Percentiles rank a stretch among this genome's conserved stretches.
These are phyloP conservation scores for Ptiloglossa arizonensis DNA, from an alignment of 1,140 invertebrate genomes.

Conservation along the genomic window DNA sequence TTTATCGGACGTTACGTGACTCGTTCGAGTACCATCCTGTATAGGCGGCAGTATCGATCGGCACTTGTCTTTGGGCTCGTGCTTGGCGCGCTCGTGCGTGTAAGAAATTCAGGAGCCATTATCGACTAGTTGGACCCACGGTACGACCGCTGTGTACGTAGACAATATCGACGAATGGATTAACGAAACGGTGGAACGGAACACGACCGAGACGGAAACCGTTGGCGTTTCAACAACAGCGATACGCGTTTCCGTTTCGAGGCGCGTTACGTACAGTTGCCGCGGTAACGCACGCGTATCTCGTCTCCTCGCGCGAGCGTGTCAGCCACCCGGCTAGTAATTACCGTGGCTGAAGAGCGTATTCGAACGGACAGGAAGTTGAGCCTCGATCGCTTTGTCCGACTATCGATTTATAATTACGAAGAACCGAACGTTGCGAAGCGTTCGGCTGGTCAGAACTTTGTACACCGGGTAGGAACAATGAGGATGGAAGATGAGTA, in stretches of 20 bases:
- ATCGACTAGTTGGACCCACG: slow-evolving; percentile 19
- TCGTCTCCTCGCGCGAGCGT: too few species aligned
- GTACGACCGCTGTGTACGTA: not conserved
- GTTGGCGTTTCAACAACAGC: slow-evolving; percentile 15
- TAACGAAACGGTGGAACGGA: slow-evolving; percentile 25
- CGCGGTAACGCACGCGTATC: not conserved
- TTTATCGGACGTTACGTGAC: slow-evolving; percentile 47
- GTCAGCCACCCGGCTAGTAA: too few species aligned
- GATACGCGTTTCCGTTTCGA: slow-evolving; percentile 10
- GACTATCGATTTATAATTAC: too few species aligned
- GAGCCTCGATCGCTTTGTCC: too few species aligned
- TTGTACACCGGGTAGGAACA: too few species aligned
- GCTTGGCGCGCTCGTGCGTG: slow-evolving; percentile 21
- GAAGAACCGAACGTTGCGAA: too few species aligned
- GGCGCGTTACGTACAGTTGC: not conserved
- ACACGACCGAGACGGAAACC: not conserved
- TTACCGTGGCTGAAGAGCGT: not conserved
- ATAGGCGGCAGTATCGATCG: slow-evolving; percentile 26
- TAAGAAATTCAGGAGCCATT: slow-evolving; percentile 50
- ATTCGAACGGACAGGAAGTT: too few species aligned
- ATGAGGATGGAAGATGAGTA: too few species aligned
- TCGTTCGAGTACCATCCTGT: not conserved
- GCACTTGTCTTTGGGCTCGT: slow-evolving; percentile 36
- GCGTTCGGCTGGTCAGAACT: too few species aligned
- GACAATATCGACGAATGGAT: slow-evolving; percentile 29